These are phyloP conservation scores for Rostratula benghalensis DNA, from an alignment of 2,113 vertebrate genomes.

Conservation along the genomic window DNA sequence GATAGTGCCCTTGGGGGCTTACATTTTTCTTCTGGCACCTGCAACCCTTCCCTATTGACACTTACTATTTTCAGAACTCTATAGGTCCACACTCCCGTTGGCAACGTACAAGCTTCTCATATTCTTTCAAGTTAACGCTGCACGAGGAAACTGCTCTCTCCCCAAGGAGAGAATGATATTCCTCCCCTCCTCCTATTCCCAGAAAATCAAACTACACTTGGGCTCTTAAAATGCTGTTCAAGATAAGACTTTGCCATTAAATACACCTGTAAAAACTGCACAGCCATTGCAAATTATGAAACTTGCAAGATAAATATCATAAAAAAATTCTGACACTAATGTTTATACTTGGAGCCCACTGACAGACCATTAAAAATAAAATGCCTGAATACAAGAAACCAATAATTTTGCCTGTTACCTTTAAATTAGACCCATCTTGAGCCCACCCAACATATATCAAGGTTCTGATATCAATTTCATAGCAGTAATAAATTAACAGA, in stretches of 20 bases:
- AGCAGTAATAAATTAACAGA: background rate
- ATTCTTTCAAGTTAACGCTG: slow-evolving; percentile 49
- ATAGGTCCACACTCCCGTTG: slow-evolving; percentile 3
- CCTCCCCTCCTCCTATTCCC: background rate
- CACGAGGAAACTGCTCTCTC: background rate
- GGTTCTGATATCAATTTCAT: background rate
- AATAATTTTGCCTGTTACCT: background rate
- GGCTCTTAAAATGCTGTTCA: slow-evolving; percentile 18
- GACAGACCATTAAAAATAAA: background rate
- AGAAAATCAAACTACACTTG: slow-evolving; percentile 2
- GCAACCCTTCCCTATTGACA: slow-evolving; percentile 1
- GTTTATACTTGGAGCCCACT: background rate
- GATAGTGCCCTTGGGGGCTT: background rate
- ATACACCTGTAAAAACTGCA: slow-evolving; percentile 20
- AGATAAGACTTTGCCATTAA: slow-evolving; percentile 35
- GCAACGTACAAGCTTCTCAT: background rate
- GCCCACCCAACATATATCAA: background rate
- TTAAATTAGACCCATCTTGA: background rate
- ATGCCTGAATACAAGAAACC: background rate
- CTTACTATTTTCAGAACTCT: slow-evolving; percentile 52
- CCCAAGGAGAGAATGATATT: slow-evolving; percentile 38
- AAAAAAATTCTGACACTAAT: background rate
- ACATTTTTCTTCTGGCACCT: slow-evolving; percentile 51
- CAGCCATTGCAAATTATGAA: background rate
- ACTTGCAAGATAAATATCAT: background rate